These are phyloP conservation scores for Chelonoidis abingdonii DNA, from an alignment of 2,113 vertebrate species.

Conservation along the genomic window DNA sequence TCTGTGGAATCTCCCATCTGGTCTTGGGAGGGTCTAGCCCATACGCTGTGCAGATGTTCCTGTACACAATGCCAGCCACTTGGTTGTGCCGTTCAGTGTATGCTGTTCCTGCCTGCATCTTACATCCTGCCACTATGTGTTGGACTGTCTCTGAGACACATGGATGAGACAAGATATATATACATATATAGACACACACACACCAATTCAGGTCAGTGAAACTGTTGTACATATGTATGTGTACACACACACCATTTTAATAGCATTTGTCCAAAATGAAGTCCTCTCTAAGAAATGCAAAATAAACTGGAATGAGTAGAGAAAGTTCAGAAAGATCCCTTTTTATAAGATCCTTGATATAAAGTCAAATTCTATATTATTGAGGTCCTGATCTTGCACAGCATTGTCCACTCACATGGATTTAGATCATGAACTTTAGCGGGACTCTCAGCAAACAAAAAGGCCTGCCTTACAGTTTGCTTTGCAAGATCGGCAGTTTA, in stretches of 20 bases:
- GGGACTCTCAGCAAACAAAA: neutral
- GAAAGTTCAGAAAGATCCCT: neutral
- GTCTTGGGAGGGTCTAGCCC: too few relatives aligned
- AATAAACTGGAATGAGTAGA: neutral
- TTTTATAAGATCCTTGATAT: neutral
- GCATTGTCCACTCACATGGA: neutral
- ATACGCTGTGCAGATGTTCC: too few relatives aligned
- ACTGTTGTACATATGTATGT: neutral
- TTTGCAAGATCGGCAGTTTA: neutral
- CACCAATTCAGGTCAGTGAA: neutral
- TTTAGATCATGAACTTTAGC: conserved; percentile 22
- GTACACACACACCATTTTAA: neutral
- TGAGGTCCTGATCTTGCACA: neutral
- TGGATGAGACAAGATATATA: too few relatives aligned
- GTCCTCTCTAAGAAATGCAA: neutral
- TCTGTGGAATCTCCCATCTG: too few relatives aligned
- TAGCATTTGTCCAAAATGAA: neutral
- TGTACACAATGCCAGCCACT: too few relatives aligned
- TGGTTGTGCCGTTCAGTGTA: too few relatives aligned
- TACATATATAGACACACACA: neutral
- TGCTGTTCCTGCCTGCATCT: too few relatives aligned
- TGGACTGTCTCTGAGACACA: too few relatives aligned
- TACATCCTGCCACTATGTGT: too few relatives aligned
- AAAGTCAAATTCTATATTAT: neutral
- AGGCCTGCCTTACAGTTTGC: neutral